These are phyloP conservation scores for Drosophila ogumai DNA, from an alignment of 1,140 invertebrate genomes.

Conservation along the genomic window DNA sequence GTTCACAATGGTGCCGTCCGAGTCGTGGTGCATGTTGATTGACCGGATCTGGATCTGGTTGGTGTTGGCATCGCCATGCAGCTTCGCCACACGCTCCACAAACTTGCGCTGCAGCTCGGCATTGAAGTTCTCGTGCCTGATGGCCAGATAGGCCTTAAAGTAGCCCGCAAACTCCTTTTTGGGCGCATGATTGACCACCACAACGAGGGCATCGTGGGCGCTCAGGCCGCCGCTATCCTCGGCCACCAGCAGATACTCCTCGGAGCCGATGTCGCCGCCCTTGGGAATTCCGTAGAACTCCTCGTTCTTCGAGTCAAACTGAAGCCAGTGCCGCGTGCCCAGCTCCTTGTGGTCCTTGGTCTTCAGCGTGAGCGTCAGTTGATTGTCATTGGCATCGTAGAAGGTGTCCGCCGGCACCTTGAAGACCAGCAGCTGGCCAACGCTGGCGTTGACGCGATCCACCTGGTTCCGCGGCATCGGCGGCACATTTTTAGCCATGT, in stretches of 20 bases:
- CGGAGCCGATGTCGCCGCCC: slow-evolving; percentile 88
- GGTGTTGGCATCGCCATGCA: slow-evolving; percentile 91
- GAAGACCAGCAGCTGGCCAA: slow-evolving; percentile 91
- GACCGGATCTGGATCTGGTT: slow-evolving; percentile 89
- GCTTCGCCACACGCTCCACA: slow-evolving; percentile 90
- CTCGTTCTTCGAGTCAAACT: slow-evolving; percentile 94
- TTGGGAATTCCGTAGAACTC: slow-evolving; percentile 95
- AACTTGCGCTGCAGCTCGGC: slow-evolving; percentile 91
- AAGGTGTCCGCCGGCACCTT: slow-evolving; percentile 95
- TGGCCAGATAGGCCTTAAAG: slow-evolving; percentile 92
- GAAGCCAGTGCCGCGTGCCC: slow-evolving; percentile 91
- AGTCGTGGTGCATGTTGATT: slow-evolving; percentile 70
- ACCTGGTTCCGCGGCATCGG: slow-evolving; percentile 93
- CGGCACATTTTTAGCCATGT: slow-evolving; percentile 88
- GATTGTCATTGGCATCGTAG: slow-evolving; percentile 94
- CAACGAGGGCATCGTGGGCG: slow-evolving; percentile 92
- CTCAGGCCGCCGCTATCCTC: slow-evolving; percentile 89
- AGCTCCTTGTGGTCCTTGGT: slow-evolving; percentile 90
- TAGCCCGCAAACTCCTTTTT: slow-evolving; percentile 88
- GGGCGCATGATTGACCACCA: slow-evolving; percentile 88
- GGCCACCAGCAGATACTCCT: slow-evolving; percentile 91
- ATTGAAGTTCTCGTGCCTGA: slow-evolving; percentile 90
- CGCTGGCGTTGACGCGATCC: slow-evolving; percentile 92
- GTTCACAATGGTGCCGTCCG: slow-evolving; percentile 74
- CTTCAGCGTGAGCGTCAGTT: slow-evolving; percentile 89